A percentile compares a stretch with the other conserved stretches of the same genome.
phyloP scores from a whole-genome alignment of 2,888 invertebrate species.

The Sinhomidia bicolor region DNA sequence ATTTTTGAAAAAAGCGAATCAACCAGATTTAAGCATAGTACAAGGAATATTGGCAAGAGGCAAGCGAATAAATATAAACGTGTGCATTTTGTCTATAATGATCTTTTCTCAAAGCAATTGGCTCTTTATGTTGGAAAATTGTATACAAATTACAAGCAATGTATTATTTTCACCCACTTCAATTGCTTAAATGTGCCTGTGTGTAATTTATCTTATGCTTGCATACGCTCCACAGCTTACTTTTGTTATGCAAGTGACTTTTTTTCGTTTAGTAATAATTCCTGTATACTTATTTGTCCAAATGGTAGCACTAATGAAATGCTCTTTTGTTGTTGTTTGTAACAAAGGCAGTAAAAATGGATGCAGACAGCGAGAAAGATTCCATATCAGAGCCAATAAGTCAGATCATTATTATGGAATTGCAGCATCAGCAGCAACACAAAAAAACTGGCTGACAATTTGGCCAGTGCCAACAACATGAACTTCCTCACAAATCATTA shows the following conservation, averaged over 20 bases:
- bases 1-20: conserved; percentile 45
- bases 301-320: neutral
- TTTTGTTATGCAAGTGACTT: neutral
- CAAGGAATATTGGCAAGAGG: conserved; percentile 37
- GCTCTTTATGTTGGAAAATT: neutral
- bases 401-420: neutral
- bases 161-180: neutral
- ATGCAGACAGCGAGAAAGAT: neutral
- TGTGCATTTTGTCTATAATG: neutral
- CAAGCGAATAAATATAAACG: neutral
- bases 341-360: neutral
- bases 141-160: conserved; percentile 21
- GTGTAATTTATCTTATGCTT: neutral
- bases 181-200: neutral
- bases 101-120: neutral
- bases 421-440: neutral
- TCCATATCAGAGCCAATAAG: neutral
- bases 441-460: neutral
- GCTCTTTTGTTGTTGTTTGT: neutral
- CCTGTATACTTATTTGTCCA: neutral
- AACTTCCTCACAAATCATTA: conserved; percentile 67
- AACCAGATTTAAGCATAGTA: conserved; percentile 9
- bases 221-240: neutral
- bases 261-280: neutral
- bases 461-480: conserved; percentile 51